phyloP scores from a whole-genome alignment of 2,113 vertebrate genomes.

The Myrmecophaga tridactyla region DNA sequence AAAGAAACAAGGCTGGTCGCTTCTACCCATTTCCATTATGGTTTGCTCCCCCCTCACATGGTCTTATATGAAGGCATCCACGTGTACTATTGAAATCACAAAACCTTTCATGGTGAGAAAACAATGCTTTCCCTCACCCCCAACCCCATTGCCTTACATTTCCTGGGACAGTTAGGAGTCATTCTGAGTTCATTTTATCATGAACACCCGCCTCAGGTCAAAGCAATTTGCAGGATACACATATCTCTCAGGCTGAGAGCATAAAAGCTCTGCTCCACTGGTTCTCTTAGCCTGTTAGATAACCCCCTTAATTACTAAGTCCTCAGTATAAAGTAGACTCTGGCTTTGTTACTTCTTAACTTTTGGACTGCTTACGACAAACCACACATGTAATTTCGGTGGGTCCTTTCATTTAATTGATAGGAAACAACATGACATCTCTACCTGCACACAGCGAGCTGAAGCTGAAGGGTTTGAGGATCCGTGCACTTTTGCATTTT shows the following conservation, averaged over 20 bases:
- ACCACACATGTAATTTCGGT: neutral
- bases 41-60: neutral
- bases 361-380: neutral
- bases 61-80: rapidly evolving
- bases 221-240: neutral
- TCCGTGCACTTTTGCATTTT: neutral
- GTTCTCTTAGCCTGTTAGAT: no score
- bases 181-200: neutral
- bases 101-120: neutral
- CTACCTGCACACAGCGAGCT: rapidly evolving
- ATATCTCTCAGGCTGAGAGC: neutral
- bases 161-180: neutral
- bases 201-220: neutral
- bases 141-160: neutral
- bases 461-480: neutral
- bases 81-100: no score
- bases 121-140: neutral
- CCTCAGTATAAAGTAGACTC: neutral
- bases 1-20: neutral
- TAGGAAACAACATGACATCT: neutral
- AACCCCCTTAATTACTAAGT: neutral
- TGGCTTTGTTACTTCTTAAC: neutral
- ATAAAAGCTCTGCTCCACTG: rapidly evolving
- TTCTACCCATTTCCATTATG: neutral
- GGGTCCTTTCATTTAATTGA: neutral